Base-by-base conservation (phyloP, 2,797 vertebrate species). In the Myotis findleyi region DNA sequence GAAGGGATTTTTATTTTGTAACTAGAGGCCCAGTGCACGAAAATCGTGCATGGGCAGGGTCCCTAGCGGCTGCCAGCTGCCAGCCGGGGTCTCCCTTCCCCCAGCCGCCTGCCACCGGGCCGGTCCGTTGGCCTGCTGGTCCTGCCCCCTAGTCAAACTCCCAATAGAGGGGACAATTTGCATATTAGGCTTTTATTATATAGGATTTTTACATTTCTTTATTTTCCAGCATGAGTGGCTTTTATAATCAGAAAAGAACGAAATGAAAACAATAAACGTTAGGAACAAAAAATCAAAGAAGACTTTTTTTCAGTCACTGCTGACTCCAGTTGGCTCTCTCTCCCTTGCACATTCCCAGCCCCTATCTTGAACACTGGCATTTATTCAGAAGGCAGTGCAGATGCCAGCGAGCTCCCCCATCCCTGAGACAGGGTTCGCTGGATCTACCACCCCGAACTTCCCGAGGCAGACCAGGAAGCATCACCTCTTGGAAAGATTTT, bases 401-500 rank as follows among this genome's bases (percentile, higher is more conserved):
- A 36, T 68, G 55, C 88, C 72, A 25, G 14, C 7, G 75, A 84
- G 72, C 84, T 6, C 41, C 64, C 89, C 41, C 12, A 36, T 23
- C 55, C 59, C 91, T 47, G 59, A 59, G 83, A 95, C 95, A 77
- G 77, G 55, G 73, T 89, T 84, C 44, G 4, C 73, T 87, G 76
- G 44, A 59, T 36, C 84, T 25, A 51, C 87, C 68, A 3, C 80
- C 9, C 44, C 17, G 49, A 81, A 47, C 27, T 87, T 92, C 92
- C 81, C 2, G 79, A 77, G 71, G 81, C 41, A 47, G 76, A 82
- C 0, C 0, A 2, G 38, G 59, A 53, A 71, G 51, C 36, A 21
- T 38, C 51, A 57, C 27, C 44, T 73, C 89, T 95, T 83, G 27
- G 75, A 89, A 83, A 91, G 83, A 91, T 91, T 94, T 91, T 87